Percentiles rank a stretch among this genome's conserved stretches.
Conservation (phyloP, 2,797 vertebrate species). For the Chaenodraco wilsoni region DNA sequence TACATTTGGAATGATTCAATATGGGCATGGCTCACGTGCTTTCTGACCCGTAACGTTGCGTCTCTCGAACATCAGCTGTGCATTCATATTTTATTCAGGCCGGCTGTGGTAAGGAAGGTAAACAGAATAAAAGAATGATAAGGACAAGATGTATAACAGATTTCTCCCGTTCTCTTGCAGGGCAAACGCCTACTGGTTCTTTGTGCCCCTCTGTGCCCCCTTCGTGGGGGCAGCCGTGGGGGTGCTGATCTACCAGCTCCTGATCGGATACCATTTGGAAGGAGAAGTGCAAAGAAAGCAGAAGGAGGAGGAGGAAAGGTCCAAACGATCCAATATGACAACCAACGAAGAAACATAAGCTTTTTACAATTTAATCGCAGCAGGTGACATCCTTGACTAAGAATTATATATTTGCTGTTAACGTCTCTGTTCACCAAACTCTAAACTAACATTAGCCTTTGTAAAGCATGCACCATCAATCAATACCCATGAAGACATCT, state of each 20-base stretch:
- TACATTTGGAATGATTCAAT: background rate
- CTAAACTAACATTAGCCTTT: background rate
- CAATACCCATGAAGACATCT: background rate
- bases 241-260: slow-evolving; percentile 88
- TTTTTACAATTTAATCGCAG: background rate
- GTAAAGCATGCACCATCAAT: background rate
- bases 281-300: slow-evolving; percentile 76
- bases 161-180: slow-evolving; percentile 67
- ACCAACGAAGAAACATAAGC: slow-evolving; percentile 83
- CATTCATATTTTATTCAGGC: slow-evolving; percentile 6
- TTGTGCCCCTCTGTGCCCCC: slow-evolving; percentile 87
- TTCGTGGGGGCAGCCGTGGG: slow-evolving; percentile 86
- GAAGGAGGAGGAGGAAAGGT: slow-evolving; percentile 81
- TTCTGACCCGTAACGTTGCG: background rate
- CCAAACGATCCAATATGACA: slow-evolving; percentile 83
- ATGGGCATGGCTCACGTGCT: background rate
- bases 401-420: background rate
- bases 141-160: background rate
- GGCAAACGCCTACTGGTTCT: slow-evolving; percentile 85
- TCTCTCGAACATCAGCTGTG: background rate
- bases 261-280: slow-evolving; percentile 86
- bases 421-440: background rate
- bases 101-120: background rate
- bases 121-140: background rate
- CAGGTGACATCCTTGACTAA: background rate